phyloP scores from a whole-genome alignment of 2,797 vertebrate species.

The Hydrophis major region DNA sequence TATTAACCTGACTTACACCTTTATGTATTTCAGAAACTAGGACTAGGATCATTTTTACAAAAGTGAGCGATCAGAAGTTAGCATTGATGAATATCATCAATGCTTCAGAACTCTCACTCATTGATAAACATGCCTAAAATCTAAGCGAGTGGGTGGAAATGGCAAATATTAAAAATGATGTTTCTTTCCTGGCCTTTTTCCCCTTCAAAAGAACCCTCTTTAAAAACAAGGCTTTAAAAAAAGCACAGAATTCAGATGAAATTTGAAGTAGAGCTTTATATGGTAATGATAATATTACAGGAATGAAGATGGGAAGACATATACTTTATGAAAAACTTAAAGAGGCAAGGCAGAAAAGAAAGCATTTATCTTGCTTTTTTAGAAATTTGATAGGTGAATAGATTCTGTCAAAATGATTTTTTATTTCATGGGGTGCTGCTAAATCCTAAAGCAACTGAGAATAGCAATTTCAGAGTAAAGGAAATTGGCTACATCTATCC shows the following conservation, averaged over 20 bases:
- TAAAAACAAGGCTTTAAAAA: not conserved
- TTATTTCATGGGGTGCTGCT: not conserved
- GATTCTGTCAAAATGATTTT: not conserved
- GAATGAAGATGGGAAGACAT: not conserved
- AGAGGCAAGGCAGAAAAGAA: not conserved
- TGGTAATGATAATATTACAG: slow-evolving; percentile 6
- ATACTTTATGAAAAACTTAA: slow-evolving; percentile 8
- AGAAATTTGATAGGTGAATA: not conserved
- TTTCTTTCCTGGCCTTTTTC: not conserved
- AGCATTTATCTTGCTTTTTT: slow-evolving; percentile 11
- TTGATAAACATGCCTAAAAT: not conserved
- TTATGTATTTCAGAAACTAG: not conserved
- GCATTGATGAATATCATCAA: not conserved
- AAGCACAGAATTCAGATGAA: slow-evolving; percentile 18
- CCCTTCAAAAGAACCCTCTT: not conserved
- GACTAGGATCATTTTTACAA: not conserved
- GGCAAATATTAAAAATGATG: not conserved
- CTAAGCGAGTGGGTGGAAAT: not conserved
- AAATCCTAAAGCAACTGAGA: slow-evolving; percentile 2
- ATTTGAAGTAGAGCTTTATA: slow-evolving; percentile 1
- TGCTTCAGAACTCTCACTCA: not conserved
- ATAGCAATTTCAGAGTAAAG: not conserved
- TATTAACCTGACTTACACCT: not conserved
- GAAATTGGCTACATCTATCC: not conserved
- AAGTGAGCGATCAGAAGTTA: not conserved